phyloP scores from a whole-genome alignment of 2,113 vertebrate genomes.

The Calypte anna region DNA sequence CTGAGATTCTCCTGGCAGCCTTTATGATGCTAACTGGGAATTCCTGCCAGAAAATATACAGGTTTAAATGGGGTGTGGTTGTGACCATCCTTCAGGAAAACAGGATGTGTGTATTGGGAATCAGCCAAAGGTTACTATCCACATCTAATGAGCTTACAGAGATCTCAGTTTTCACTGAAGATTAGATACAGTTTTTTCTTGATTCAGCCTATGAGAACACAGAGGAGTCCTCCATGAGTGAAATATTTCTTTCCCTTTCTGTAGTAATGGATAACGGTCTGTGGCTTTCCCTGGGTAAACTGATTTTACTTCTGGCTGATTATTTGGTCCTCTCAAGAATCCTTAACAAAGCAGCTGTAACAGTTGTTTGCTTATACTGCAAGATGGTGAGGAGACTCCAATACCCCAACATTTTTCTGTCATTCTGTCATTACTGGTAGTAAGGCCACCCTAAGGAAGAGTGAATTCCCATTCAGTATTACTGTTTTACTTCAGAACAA shows the following conservation, averaged over 20 bases:
- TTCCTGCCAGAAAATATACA: neutral
- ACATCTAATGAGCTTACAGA: neutral
- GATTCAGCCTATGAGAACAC: neutral
- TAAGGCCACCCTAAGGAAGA: neutral
- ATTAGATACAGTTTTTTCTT: neutral
- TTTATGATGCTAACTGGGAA: neutral
- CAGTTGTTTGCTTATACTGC: neutral
- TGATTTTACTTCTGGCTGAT: neutral
- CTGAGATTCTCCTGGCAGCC: neutral
- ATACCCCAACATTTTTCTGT: neutral
- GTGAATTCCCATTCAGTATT: neutral
- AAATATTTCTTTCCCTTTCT: neutral
- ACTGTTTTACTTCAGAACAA: neutral
- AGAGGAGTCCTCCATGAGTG: neutral
- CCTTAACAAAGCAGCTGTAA: neutral
- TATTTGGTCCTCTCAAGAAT: neutral
- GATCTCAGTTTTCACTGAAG: neutral
- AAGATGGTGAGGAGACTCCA: neutral
- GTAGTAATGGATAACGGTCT: neutral
- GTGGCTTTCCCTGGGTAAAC: neutral
- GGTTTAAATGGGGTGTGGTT: neutral
- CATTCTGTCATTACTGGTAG: neutral
- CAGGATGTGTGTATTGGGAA: neutral
- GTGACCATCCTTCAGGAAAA: neutral
- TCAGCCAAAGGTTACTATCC: neutral